These are phyloP conservation scores for Tenthredo mesomela DNA, from an alignment of 2,888 invertebrate species.

Conservation along the genomic window DNA sequence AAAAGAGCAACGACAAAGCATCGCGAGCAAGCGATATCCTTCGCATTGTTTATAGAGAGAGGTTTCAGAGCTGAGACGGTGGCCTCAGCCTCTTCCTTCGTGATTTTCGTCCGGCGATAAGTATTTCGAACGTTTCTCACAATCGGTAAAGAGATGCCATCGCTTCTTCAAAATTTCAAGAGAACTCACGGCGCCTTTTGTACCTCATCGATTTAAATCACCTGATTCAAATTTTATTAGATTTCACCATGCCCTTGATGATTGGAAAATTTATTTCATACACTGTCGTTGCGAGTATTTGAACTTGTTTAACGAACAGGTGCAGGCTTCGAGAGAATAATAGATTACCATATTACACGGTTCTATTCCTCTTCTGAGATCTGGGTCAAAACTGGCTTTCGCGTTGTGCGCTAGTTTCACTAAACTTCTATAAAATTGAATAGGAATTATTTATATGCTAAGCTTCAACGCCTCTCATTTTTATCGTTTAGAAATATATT, in stretches of 20 bases:
- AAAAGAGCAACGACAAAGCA: constrained; percentile 44
- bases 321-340: constrained; percentile 9
- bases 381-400: constrained; percentile 39
- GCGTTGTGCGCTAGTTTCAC: constrained; percentile 13
- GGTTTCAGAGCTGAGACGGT: background rate
- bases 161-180: background rate
- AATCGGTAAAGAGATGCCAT: constrained; percentile 30
- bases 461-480: background rate
- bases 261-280: background rate
- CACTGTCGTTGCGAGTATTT: background rate
- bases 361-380: background rate
- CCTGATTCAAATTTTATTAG: background rate
- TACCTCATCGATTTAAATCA: background rate
- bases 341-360: constrained; percentile 23
- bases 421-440: constrained; percentile 28
- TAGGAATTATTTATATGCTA: background rate
- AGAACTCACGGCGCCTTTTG: background rate
- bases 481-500: background rate
- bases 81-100: background rate
- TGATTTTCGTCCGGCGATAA: constrained; percentile 37
- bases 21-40: constrained; percentile 46
- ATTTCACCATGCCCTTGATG: background rate
- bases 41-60: constrained; percentile 42
- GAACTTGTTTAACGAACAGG: constrained; percentile 5
- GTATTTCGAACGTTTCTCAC: constrained; percentile 36